Evolutionary conservation across 2,888 invertebrate species (phyloP), one percentile per base, ranked within the genome.

Genomic region (Dysmachus trigonus): DNA sequence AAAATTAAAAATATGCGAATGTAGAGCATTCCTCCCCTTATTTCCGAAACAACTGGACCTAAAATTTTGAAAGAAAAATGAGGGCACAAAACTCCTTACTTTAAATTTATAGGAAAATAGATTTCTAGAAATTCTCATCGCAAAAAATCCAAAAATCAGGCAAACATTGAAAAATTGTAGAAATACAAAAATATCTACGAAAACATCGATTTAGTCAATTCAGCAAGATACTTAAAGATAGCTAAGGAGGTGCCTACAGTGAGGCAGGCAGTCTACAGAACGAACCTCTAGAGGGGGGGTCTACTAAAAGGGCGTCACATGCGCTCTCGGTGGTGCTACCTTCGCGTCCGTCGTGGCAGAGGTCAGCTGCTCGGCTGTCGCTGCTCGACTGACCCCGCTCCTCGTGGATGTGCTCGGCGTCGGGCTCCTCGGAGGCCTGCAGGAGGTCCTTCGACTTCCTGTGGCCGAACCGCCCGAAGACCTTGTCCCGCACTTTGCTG

Each of bases 381-480:
- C 51, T 30, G 51, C 6, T 31, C 30, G 79, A 79, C 4, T 79
- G 79, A 35, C 82, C 82, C 27, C 13, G 82, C 15, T 62, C 62
- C 82, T 73, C 73, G n/a, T 15, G 31, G 73, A 31, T 72, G 30
- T 41, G 35, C 38, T 72, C 72, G 41, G 15, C 71, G 13, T 83
- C 38, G 8, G 62, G 10, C 2, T 33, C 22, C 1, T 82, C 81
- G 18, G 71, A 1, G 7, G 82, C 5, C 22, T 73, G 72, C 6
- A 85, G 33, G 8, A 76, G 89, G 81, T 90, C 90, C 86, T 89
- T 90, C 30, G 90, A 88, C 88, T 91, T 91, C 87, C 90, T 90
- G 86, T 90, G 89, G 22, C 91, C 90, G 82, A 92, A 89, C 41
- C 91, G 91, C 85, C 90, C 89, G 86, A 92, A 90, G 87, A 91